Base-by-base conservation (phyloP, 2,113 vertebrate species). In the Rhea pennata region DNA sequence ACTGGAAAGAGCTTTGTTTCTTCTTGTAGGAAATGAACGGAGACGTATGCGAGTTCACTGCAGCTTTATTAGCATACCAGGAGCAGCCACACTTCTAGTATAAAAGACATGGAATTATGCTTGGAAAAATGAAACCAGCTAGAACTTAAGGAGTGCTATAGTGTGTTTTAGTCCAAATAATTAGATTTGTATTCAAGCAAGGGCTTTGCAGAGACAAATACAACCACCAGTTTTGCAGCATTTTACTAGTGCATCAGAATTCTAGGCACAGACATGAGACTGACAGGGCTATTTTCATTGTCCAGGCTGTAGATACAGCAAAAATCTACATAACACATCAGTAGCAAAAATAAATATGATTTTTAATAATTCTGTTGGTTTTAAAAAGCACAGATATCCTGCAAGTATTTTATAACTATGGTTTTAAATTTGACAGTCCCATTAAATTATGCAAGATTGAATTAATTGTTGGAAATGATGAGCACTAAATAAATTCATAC, bases 51-150 rank as follows among this genome's bases (percentile, higher is more conserved):
- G 61, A 7, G 12, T 56, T 85, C 46, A n/a, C 40, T 23, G 40
- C 24, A 5, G 8, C 1, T 6, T 26, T 33, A 40, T 13, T 40
- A 29, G 21, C 3, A 9, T 17, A 48, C 42, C 14, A 53, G 24
- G 7, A 59, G 20, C 0, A 2, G 27, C 53, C 29, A 15, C 4
- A 0, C 50, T n/a, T 15, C 26, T 21, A 39, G 8, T 12, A 36
- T 29, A 66, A 71, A 74, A 88, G 4, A 56, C 2, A 0, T 24
- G 77, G 64, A 62, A 58, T 50, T 69, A 23, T 4, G 12, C 6
- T 76, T 8, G 6, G 46, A 58, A 80, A 88, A 77, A 76, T 29
- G 0, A 53, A 11, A 12, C 1, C 0, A 2, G 1, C 14, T 66
- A 48, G 46, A 73, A 77, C 2, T 70, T 73, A 42, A 5, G 11